Conservation (phyloP, 2,888 invertebrate species). For the Drosophila neotestacea region DNA sequence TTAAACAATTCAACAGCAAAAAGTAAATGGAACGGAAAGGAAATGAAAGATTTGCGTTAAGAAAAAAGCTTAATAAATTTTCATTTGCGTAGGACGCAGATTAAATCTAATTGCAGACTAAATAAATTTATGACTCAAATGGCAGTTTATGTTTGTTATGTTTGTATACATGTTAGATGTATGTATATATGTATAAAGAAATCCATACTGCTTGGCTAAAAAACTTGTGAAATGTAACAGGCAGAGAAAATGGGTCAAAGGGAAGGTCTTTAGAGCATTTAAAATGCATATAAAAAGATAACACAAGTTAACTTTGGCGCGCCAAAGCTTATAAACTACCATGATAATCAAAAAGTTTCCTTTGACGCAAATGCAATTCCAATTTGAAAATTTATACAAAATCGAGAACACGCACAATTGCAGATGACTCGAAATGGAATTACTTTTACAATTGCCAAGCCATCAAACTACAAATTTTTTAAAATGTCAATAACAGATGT, state of each 20-base stretch:
- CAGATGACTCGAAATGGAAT: too few species aligned
- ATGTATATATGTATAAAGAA: too few species aligned
- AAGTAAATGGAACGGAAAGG: background rate
- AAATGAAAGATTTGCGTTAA: slow-evolving; percentile 19
- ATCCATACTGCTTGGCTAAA: background rate
- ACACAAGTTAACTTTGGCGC: too few species aligned
- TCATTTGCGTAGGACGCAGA: slow-evolving; percentile 18
- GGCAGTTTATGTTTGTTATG: background rate
- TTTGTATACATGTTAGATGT: background rate
- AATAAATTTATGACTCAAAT: slow-evolving; percentile 24
- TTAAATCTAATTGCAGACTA: slow-evolving; percentile 23
- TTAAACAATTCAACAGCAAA: slow-evolving; percentile 4
- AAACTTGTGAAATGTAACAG: background rate
- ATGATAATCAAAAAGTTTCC: too few species aligned
- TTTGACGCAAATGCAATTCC: too few species aligned
- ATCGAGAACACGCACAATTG: too few species aligned
- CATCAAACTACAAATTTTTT: too few species aligned
- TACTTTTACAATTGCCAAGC: too few species aligned
- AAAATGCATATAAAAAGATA: background rate
- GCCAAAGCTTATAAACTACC: too few species aligned
- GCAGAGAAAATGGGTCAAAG: background rate
- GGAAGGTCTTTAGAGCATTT: background rate
- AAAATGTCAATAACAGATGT: too few species aligned
- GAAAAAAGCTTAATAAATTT: slow-evolving; percentile 25
- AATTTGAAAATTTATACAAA: too few species aligned